Evolutionary conservation across 2,113 vertebrate genomes (phyloP).

Genomic region (Pteropus alecto): DNA sequence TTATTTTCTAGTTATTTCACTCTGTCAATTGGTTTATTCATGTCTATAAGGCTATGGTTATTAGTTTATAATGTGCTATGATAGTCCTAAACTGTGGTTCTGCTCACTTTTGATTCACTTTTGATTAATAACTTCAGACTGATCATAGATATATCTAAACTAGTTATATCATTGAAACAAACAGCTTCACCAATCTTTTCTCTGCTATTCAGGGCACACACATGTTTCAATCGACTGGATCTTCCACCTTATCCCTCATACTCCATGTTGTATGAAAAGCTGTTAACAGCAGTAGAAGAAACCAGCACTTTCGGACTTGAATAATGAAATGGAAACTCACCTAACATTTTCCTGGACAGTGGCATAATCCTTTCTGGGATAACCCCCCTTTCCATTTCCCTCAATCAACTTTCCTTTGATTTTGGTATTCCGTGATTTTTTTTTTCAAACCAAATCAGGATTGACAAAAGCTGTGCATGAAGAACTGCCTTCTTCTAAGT

Average conservation of each 20-base stretch:
- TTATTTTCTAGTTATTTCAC: neutral
- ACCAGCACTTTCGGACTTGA: slow-evolving; percentile 99
- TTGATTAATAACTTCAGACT: neutral
- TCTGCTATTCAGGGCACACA: slow-evolving; percentile 91
- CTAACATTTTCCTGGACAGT: slow-evolving; percentile 77
- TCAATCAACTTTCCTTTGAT: slow-evolving; percentile 80
- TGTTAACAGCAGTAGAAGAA: slow-evolving; percentile 97
- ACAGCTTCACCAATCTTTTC: neutral
- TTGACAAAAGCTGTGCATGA: slow-evolving; percentile 87
- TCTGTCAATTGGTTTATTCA: neutral
- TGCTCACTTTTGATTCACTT: neutral
- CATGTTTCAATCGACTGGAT: slow-evolving; percentile 98
- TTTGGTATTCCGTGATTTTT: slow-evolving; percentile 82
- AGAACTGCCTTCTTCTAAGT: slow-evolving; percentile 84
- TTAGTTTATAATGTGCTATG: neutral
- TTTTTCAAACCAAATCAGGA: slow-evolving; percentile 82
- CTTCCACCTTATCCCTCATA: slow-evolving; percentile 97
- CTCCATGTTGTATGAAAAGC: slow-evolving; percentile 96
- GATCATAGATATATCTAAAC: neutral
- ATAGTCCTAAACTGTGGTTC: neutral
- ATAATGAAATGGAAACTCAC: slow-evolving; percentile 82
- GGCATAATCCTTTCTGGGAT: slow-evolving; percentile 73
- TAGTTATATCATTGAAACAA: neutral
- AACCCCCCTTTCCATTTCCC: slow-evolving; percentile 50
- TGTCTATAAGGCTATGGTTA: neutral